These are phyloP conservation scores for Mya arenaria DNA, from an alignment of 1,140 invertebrate species.

Conservation along the genomic window DNA sequence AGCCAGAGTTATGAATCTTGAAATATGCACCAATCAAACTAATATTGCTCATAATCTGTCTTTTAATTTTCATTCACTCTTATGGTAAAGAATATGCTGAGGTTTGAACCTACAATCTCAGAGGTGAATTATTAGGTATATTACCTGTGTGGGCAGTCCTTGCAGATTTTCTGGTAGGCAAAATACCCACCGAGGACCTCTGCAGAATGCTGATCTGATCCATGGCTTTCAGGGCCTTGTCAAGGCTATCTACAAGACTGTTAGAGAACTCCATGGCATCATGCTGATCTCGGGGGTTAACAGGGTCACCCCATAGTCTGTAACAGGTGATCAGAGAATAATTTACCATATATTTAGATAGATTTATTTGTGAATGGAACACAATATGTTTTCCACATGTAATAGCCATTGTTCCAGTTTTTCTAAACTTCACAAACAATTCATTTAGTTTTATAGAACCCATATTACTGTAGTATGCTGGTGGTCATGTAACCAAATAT, in stretches of 20 bases:
- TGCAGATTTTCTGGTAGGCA: constrained; percentile 99
- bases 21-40: too few species aligned
- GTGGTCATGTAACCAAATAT: too few species aligned
- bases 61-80: too few species aligned
- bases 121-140: neutral
- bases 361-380: too few species aligned
- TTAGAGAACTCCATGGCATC: constrained; percentile 99
- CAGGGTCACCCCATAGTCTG: constrained; percentile 94
- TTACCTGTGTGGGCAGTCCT: constrained; percentile 98
- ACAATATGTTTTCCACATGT: too few species aligned
- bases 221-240: constrained; percentile 97
- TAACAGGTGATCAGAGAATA: constrained; percentile 43
- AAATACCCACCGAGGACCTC: constrained; percentile 96
- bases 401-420: too few species aligned
- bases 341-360: too few species aligned
- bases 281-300: constrained; percentile 98
- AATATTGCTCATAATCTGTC: too few species aligned
- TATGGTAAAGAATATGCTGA: neutral
- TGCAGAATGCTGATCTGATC: constrained; percentile 96
- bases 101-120: neutral
- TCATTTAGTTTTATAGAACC: too few species aligned
- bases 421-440: too few species aligned
- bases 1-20: too few species aligned
- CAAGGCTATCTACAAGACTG: constrained; percentile 97
- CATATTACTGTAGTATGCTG: too few species aligned